Base-by-base conservation (phyloP, 2,113 vertebrate species). In the Emberiza fucata region DNA sequence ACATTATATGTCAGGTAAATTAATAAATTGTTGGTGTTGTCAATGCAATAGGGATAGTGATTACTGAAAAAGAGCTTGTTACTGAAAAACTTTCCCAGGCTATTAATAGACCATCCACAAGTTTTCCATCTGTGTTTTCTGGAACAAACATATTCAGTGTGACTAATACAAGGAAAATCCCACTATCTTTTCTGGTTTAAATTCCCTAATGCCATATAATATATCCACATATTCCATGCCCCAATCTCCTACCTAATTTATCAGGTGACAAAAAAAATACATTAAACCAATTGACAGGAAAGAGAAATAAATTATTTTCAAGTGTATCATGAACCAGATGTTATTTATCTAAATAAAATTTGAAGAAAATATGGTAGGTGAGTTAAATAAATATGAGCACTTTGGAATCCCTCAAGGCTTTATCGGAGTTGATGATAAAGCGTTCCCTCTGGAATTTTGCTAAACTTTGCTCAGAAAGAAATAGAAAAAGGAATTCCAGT, bases 111-210 rank as follows among this genome's bases (percentile, higher is more conserved):
- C 72, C 45, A 88, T 89, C 72, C 45, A 88, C 88, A 96, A 88
- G 76, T 29, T 95, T 96, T 96, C 95, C 95, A 96, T 96, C 96
- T 97, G 93, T 81, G 94, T 94, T 90, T 94, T 93, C 94, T 96
- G 96, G 95, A 97, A 96, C 78, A 95, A 93, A 92, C 65, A 88
- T 45, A 75, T 33, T 92, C 60, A 86, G 22, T 35, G n/a, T 97
- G 96, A 97, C 88, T 96, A 97, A 97, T 78, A 95, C 68, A 92
- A 95, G 97, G 95, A 97, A 97, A 96, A 97, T 95, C 92, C 80
- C 64, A 93, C 48, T 94, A 83, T 95, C 87, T 79, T 72, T 91
- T 93, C 59, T 92, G 73, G 42, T 80, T 94, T 51, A 75, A 95
- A 95, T 91, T 88, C 91, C 73, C 90, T 68, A 70, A 66, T 31